Percentiles rank a stretch among this genome's conserved stretches.
phyloP scores from a whole-genome alignment of 1,140 invertebrate species.

The Penaeus vannamei region DNA sequence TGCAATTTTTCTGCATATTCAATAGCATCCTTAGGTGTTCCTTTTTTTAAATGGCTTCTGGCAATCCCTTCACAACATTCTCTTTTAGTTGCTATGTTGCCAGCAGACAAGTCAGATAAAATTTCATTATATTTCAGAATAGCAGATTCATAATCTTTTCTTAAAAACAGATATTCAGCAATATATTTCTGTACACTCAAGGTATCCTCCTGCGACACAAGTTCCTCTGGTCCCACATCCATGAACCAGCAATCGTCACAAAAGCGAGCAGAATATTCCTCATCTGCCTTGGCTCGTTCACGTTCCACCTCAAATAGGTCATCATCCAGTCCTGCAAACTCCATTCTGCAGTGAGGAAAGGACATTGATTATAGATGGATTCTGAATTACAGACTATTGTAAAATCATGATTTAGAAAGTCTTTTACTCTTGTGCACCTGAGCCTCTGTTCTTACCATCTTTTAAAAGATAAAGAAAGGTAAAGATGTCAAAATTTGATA shows the following conservation, averaged over 20 bases:
- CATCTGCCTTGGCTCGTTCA: not conserved
- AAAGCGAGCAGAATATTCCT: constrained; percentile 38
- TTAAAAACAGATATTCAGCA: constrained; percentile 55
- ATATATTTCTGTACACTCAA: constrained; percentile 40
- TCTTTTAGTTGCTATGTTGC: constrained; percentile 25
- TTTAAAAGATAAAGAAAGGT: too few species aligned
- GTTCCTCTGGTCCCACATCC: not conserved
- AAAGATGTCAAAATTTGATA: too few species aligned
- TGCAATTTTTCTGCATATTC: constrained; percentile 50
- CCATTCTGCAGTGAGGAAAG: constrained; percentile 37
- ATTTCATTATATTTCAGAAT: constrained; percentile 38
- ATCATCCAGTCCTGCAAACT: constrained; percentile 58
- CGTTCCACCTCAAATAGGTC: constrained; percentile 44
- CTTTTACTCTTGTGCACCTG: too few species aligned
- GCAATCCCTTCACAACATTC: constrained; percentile 53
- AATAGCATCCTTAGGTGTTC: constrained; percentile 10
- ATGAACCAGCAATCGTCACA: constrained; percentile 57
- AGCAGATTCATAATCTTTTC: constrained; percentile 40
- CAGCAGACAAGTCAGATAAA: constrained; percentile 13
- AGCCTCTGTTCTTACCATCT: too few species aligned
- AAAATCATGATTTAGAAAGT: too few species aligned
- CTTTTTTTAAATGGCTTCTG: constrained; percentile 36
- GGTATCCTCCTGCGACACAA: constrained; percentile 46
- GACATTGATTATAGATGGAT: too few species aligned
- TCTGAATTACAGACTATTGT: too few species aligned